Evolutionary conservation across 2,113 vertebrate species (phyloP), one percentile per base, ranked within the genome.

Genomic region (Lycaon pictus): DNA sequence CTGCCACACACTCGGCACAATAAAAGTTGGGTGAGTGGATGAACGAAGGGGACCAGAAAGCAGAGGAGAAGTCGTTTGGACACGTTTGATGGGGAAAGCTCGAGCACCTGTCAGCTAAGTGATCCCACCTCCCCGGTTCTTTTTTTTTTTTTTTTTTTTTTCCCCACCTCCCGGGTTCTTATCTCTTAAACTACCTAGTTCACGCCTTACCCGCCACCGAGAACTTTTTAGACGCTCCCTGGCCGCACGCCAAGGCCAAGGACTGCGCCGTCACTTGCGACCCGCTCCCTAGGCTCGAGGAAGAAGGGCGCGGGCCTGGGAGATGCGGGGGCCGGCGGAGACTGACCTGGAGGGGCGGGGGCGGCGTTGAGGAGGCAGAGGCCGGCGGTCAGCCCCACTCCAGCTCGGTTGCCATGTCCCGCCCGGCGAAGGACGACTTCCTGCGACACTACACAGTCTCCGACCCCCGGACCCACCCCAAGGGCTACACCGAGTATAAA

Each of bases 401-500:
- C 27, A 0, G 48, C 53, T 56, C 3, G 37, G 25, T 1, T 32
- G 92, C 97, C 81, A 99, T 99, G 99, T 99, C 99, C 89, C 98
- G 99, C 9, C 99, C 99, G 95, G 53, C 90, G 3, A 99, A 99
- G 97, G 99, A 99, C 63, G 99, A 99, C 93, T 99, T 99, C 93
- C 95, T 99, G 84, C 98, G 99, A 1, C 99, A 99, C 91, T 99
- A 99, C 80, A 96, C 98, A 5, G 99, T 99, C n/a, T 98, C 98
- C 11, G 99, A 99, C 5, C 98, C 99, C 56, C 99, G 99, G 53
- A 98, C 98, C 37, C 99, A 99, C 97, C 99, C 99, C 93, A 99
- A 99, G 95, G 99, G 99, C 90, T 98, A 99, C 99, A 99, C 99
- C 5, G 99, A 99, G 93, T 99, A 99, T 97, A 99, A 99, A 99